Evolutionary conservation across 2,888 invertebrate genomes (phyloP).

Genomic region (Alentia gelatinosa): DNA sequence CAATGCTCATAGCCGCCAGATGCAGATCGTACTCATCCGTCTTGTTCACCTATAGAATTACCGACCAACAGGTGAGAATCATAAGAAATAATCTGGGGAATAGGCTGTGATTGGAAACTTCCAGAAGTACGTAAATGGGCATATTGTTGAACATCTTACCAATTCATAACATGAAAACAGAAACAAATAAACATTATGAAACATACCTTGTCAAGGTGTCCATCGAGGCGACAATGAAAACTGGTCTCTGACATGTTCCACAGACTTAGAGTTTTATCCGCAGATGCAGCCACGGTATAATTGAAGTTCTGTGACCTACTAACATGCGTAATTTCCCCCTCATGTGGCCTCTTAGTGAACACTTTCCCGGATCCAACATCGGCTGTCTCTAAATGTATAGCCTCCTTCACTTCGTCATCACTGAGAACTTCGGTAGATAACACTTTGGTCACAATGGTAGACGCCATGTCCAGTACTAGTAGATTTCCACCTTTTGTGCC

Average conservation of each 20-base stretch:
- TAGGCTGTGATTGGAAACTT: no score
- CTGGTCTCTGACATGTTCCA: background rate
- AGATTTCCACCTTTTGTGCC: slow-evolving; percentile 6
- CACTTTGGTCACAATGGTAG: background rate
- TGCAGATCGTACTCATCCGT: no score
- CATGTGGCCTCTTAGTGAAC: background rate
- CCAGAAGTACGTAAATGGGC: no score
- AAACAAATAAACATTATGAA: no score
- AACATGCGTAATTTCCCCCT: background rate
- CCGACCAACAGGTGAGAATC: no score
- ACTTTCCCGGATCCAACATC: background rate
- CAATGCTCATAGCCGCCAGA: no score
- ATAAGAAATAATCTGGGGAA: no score
- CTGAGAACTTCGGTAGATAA: background rate
- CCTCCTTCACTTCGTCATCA: background rate
- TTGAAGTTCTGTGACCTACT: slow-evolving; percentile 5
- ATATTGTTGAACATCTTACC: no score
- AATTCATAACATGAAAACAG: no score
- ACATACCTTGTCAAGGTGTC: slow-evolving; percentile 15
- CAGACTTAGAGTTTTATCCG: background rate
- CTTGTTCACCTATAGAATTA: no score
- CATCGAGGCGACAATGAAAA: background rate
- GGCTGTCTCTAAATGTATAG: background rate
- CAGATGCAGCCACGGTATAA: background rate
- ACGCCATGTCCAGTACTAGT: background rate